Percentiles rank a stretch among this genome's conserved stretches.
phyloP scores from a whole-genome alignment of 2,113 vertebrate species.

The Tor tambroides region DNA sequence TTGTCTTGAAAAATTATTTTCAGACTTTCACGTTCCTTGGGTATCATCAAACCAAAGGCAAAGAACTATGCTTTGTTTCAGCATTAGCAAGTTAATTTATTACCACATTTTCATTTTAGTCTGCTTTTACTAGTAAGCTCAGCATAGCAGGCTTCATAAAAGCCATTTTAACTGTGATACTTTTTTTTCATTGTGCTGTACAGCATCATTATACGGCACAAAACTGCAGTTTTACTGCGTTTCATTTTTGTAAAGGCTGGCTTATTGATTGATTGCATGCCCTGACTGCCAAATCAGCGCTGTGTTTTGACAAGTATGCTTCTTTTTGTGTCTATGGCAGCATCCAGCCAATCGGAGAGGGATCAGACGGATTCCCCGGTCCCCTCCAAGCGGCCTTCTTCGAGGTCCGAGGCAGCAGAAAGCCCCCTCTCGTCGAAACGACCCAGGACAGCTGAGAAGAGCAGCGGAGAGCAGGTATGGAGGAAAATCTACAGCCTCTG shows the following conservation, averaged over 20 bases:
- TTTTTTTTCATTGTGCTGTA: neutral
- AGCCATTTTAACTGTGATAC: neutral
- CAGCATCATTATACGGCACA: neutral
- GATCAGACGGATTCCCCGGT: slow-evolving; percentile 86
- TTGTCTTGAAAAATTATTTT: neutral
- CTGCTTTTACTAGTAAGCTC: neutral
- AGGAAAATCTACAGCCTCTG: neutral
- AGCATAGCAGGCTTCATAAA: neutral
- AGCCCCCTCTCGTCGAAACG: slow-evolving; percentile 87
- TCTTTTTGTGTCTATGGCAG: slow-evolving; percentile 63
- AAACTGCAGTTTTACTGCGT: slow-evolving; percentile 9
- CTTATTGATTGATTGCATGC: slow-evolving; percentile 61
- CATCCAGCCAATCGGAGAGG: slow-evolving; percentile 85
- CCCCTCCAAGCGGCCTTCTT: slow-evolving; percentile 84
- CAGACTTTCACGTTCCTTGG: neutral
- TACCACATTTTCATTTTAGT: neutral
- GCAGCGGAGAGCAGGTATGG: slow-evolving; percentile 90
- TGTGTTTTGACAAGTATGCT: slow-evolving; percentile 61
- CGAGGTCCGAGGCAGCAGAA: slow-evolving; percentile 82
- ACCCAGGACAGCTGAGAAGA: slow-evolving; percentile 89
- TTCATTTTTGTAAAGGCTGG: neutral
- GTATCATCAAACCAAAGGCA: neutral
- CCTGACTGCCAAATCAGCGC: slow-evolving; percentile 59
- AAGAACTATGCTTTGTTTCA: neutral
- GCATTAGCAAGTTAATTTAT: neutral